Conservation (phyloP, 2,888 invertebrate species). For the Polymixis lichenea region DNA sequence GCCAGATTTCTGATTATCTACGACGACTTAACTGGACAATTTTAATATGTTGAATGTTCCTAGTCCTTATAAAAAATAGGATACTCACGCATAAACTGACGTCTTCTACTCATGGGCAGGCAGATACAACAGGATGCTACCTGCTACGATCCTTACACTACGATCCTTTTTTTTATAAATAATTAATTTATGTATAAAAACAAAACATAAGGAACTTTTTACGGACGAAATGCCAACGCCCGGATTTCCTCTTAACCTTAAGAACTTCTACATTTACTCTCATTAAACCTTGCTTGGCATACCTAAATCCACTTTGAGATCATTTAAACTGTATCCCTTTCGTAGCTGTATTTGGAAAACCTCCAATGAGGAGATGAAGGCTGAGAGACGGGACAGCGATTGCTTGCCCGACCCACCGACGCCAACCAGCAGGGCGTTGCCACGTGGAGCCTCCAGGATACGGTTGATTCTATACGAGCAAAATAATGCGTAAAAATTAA, state of each 20-base stretch:
- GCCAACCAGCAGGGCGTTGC: slow-evolving; percentile 97
- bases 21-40: too few relatives aligned
- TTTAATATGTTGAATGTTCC: too few relatives aligned
- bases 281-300: slow-evolving; percentile 22
- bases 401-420: slow-evolving; percentile 99
- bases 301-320: slow-evolving; percentile 93
- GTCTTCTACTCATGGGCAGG: neutral
- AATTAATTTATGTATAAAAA: neutral
- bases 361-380: slow-evolving; percentile 97
- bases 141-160: neutral
- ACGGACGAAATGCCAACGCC: neutral
- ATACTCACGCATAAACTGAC: neutral
- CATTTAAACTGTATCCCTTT: slow-evolving; percentile 96
- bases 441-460: slow-evolving; percentile 97
- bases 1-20: too few relatives aligned
- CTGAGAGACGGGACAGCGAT: slow-evolving; percentile 96
- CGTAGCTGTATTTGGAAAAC: slow-evolving; percentile 98
- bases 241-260: neutral
- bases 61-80: neutral
- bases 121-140: too few relatives aligned
- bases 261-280: neutral
- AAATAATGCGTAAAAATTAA: neutral
- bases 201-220: neutral
- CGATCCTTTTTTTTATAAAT: neutral
- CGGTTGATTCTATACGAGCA: slow-evolving; percentile 93